Evolutionary conservation across 2,888 invertebrate species (phyloP).

Genomic region (Heliconius ethilla): DNA sequence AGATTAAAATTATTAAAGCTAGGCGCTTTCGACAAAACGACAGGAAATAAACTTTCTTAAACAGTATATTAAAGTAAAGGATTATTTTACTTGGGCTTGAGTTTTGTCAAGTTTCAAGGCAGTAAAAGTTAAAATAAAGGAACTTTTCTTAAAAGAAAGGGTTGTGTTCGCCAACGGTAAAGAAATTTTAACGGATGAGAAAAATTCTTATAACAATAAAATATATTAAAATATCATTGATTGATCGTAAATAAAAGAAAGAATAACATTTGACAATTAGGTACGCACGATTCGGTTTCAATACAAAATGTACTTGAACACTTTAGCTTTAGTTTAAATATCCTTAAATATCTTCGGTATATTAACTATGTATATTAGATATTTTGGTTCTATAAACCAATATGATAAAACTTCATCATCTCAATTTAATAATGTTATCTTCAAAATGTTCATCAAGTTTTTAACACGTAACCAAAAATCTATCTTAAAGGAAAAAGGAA

Average conservation of each 20-base stretch:
- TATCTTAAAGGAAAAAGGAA: slow-evolving; percentile 34
- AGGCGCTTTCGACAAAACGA: background rate
- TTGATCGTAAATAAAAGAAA: background rate
- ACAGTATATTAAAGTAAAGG: slow-evolving; percentile 26
- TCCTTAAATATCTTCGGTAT: background rate
- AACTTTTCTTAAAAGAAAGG: slow-evolving; percentile 22
- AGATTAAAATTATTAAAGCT: background rate
- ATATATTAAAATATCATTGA: background rate
- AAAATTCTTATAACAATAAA: background rate
- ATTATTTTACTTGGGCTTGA: slow-evolving; percentile 30
- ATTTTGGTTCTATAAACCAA: background rate
- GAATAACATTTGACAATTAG: background rate
- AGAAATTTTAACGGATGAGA: background rate
- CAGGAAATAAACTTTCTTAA: slow-evolving; percentile 28
- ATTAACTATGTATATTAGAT: background rate
- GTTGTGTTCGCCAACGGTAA: background rate
- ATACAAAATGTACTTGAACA: background rate
- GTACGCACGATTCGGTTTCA: background rate
- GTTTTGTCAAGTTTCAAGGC: slow-evolving; percentile 24
- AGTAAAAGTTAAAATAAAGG: slow-evolving; percentile 31
- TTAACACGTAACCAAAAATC: slow-evolving; percentile 33
- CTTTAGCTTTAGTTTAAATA: slow-evolving; percentile 1
- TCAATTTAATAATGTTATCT: background rate
- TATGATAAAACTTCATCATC: background rate
- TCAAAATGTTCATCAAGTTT: slow-evolving; percentile 26